A percentile compares a stretch with the other conserved stretches of the same genome.
Conservation (phyloP, 2,888 invertebrate genomes). For the Petrophora chlorosata region DNA sequence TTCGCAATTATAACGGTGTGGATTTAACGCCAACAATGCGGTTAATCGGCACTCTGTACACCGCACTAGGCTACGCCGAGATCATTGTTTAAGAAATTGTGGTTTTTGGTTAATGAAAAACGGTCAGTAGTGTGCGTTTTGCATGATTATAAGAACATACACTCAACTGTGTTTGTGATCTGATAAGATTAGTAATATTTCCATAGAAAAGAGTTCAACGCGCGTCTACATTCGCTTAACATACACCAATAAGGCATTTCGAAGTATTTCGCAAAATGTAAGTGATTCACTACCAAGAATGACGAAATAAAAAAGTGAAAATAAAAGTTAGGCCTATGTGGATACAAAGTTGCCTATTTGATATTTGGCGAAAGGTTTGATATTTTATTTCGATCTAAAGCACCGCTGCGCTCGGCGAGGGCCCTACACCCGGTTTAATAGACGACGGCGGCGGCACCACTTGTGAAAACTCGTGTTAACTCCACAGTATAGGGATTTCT, state of each 20-base stretch:
- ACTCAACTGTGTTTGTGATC: neutral
- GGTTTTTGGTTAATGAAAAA: too few relatives aligned
- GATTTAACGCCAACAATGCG: constrained; percentile 29
- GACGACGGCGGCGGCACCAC: constrained; percentile 8
- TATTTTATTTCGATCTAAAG: constrained; percentile 19
- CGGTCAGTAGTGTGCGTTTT: too few relatives aligned
- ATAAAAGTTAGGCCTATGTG: too few relatives aligned
- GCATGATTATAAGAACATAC: too few relatives aligned
- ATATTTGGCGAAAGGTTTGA: constrained; percentile 2
- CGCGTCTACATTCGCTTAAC: neutral
- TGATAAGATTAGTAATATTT: neutral
- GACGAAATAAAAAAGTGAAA: too few relatives aligned
- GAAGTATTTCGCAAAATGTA: too few relatives aligned
- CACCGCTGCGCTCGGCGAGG: constrained; percentile 4
- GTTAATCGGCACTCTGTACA: constrained; percentile 5
- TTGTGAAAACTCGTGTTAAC: constrained; percentile 14
- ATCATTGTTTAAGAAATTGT: too few relatives aligned
- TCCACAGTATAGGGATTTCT: constrained; percentile 8
- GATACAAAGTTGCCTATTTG: neutral
- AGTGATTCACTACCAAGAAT: too few relatives aligned
- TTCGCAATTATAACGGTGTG: constrained; percentile 37
- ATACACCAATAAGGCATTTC: neutral
- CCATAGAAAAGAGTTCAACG: constrained; percentile 25
- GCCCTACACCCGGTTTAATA: constrained; percentile 20
- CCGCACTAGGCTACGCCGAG: neutral